These are phyloP conservation scores for Belgica antarctica DNA, from an alignment of 2,888 invertebrate species.

Conservation along the genomic window DNA sequence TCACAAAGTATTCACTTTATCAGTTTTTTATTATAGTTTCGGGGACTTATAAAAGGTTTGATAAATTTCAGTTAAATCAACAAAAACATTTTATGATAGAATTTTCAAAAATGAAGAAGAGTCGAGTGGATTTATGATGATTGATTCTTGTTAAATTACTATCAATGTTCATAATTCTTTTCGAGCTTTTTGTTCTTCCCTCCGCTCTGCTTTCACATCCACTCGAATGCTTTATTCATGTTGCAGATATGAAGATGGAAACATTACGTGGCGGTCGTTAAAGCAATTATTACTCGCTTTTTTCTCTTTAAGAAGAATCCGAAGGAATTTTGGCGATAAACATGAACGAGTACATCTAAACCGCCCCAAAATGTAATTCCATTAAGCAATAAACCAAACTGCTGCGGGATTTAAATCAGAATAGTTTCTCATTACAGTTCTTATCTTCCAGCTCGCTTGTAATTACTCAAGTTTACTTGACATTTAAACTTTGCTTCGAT, in stretches of 20 bases:
- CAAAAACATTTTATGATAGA: too few species aligned
- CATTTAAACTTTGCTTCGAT: too few species aligned
- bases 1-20: too few species aligned
- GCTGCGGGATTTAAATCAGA: too few species aligned
- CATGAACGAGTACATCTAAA: background rate
- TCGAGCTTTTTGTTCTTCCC: background rate
- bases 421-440: too few species aligned
- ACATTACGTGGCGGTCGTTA: constrained; percentile 30
- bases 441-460: too few species aligned
- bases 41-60: too few species aligned
- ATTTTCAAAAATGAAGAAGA: too few species aligned
- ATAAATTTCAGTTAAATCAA: too few species aligned
- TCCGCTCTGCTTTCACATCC: background rate
- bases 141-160: constrained; percentile 39
- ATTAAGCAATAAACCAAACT: constrained; percentile 39
- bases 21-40: too few species aligned
- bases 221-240: too few species aligned
- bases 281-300: constrained; percentile 22
- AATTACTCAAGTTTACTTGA: too few species aligned
- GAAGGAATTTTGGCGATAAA: constrained; percentile 17
- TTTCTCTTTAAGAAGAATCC: background rate
- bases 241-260: constrained; percentile 21
- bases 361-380: background rate
- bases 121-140: constrained; percentile 41
- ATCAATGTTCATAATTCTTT: background rate